Evolutionary conservation across 2,888 invertebrate species (phyloP).

Genomic region (Agrochola circellaris): DNA sequence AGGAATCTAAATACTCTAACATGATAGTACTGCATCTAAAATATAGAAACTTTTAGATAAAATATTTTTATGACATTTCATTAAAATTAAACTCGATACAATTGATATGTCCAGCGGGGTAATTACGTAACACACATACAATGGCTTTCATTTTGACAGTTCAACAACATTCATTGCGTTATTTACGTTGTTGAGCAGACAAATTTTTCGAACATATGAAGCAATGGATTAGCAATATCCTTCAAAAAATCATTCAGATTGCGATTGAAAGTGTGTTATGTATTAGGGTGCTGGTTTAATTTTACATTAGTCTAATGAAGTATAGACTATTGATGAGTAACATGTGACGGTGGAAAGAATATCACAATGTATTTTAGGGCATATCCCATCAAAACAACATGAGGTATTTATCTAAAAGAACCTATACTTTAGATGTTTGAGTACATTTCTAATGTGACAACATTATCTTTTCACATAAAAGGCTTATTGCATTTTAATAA

Average conservation of each 20-base stretch:
- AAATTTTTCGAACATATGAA: no score
- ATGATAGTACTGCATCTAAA: slow-evolving; percentile 70
- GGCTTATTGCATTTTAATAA: slow-evolving; percentile 55
- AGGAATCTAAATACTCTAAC: slow-evolving; percentile 83
- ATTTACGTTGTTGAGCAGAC: no score
- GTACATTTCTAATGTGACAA: slow-evolving; percentile 69
- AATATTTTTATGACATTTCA: slow-evolving; percentile 29
- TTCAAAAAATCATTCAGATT: no score
- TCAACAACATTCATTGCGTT: no score
- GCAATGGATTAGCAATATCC: no score
- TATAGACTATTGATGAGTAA: slow-evolving; percentile 9
- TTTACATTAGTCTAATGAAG: slow-evolving; percentile 33
- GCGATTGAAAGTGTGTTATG: no score
- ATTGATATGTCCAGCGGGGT: slow-evolving; percentile 63
- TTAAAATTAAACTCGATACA: slow-evolving; percentile 33
- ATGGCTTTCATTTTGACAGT: no score
- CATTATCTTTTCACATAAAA: slow-evolving; percentile 66
- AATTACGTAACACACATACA: no score
- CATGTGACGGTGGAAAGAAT: slow-evolving; percentile 26
- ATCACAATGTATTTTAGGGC: slow-evolving; percentile 9
- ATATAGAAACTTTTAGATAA: slow-evolving; percentile 70
- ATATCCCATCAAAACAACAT: slow-evolving; percentile 3
- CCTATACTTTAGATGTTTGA: slow-evolving; percentile 65
- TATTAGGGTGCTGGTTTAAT: slow-evolving; percentile 24
- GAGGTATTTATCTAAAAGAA: slow-evolving; percentile 41